Evolutionary conservation across 2,797 vertebrate genomes (phyloP).

Genomic region (Crenichthys baileyi): DNA sequence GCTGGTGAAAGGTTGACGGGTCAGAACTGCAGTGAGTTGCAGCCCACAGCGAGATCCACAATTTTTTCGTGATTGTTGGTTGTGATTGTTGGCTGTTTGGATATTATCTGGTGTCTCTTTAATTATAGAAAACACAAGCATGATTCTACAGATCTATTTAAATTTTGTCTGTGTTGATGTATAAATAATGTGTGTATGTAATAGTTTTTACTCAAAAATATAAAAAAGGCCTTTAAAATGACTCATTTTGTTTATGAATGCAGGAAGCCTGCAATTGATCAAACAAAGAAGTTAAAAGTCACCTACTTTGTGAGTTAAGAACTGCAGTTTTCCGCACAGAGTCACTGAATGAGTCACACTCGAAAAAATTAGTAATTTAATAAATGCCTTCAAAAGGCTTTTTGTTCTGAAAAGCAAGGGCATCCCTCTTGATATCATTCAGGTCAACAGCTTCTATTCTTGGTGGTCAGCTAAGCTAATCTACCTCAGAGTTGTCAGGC

Average conservation of each 20-base stretch:
- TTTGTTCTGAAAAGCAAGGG: neutral
- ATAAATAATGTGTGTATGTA: neutral
- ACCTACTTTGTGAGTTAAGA: neutral
- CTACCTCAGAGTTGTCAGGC: neutral
- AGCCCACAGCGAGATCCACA: neutral
- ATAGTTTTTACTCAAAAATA: neutral
- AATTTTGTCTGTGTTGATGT: neutral
- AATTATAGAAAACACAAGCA: neutral
- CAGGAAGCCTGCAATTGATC: neutral
- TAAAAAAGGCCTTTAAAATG: neutral
- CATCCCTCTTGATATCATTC: neutral
- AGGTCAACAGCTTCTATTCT: neutral
- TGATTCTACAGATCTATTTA: neutral
- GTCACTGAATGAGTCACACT: neutral
- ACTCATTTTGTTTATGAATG: neutral
- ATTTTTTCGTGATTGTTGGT: too few species aligned
- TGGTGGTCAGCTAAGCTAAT: neutral
- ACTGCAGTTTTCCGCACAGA: neutral
- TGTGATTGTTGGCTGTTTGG: neutral
- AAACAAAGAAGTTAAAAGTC: neutral
- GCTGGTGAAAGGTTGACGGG: neutral
- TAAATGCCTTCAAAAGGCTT: neutral
- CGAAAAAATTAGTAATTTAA: neutral
- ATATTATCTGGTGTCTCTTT: neutral
- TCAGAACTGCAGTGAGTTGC: neutral